Percentiles rank a stretch among this genome's conserved stretches.
phyloP scores from a whole-genome alignment of 2,113 vertebrate genomes.

The Lepisosteus oculatus region DNA sequence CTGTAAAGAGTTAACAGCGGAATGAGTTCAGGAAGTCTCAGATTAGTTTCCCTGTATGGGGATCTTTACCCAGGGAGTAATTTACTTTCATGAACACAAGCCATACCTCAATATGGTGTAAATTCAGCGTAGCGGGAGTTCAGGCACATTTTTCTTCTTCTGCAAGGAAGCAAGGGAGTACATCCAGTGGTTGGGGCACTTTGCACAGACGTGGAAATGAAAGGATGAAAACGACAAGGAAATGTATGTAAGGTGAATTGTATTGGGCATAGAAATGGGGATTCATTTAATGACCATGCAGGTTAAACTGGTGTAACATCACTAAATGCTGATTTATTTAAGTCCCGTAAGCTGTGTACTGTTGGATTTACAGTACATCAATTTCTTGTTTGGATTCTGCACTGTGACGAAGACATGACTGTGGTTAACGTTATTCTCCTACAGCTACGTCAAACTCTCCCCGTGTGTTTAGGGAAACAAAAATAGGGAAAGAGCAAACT shows the following conservation, averaged over 20 bases:
- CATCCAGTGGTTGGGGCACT: neutral
- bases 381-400: no score
- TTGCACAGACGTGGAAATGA: neutral
- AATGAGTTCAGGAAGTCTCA: constrained; percentile 21
- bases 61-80: constrained; percentile 19
- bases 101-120: constrained; percentile 1
- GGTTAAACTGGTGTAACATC: no score
- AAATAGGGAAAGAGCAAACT: neutral
- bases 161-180: neutral
- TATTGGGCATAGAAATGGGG: neutral
- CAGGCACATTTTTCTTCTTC: neutral
- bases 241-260: neutral
- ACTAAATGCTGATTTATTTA: no score
- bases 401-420: no score
- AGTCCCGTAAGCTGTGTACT: no score
- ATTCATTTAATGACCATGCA: no score
- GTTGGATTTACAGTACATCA: no score
- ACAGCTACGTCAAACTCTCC: no score
- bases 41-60: constrained; percentile 30
- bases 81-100: constrained; percentile 16
- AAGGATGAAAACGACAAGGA: neutral
- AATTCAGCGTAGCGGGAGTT: constrained; percentile 5
- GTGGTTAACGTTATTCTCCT: no score
- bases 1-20: constrained; percentile 47
- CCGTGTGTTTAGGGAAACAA: no score